These are phyloP conservation scores for Drosophila paranaensis DNA, from an alignment of 2,888 invertebrate species.

Conservation along the genomic window DNA sequence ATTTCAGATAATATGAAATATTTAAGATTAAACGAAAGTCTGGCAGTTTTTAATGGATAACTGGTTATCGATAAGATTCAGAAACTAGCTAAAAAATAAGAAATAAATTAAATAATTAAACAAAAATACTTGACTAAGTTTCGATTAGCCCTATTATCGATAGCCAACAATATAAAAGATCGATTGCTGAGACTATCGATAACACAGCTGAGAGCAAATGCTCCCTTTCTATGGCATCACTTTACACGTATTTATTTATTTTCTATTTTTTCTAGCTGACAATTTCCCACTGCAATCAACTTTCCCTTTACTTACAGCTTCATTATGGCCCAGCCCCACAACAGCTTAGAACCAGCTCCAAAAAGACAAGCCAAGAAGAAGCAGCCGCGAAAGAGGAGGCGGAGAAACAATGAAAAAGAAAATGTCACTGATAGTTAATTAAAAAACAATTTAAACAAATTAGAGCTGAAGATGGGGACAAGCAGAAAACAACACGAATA, in stretches of 20 bases:
- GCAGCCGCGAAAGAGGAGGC: conserved; percentile 25
- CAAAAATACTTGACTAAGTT: background rate
- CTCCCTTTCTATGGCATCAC: background rate
- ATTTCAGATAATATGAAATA: no score
- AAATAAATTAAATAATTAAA: no score
- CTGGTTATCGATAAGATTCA: no score
- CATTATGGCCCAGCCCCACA: conserved; percentile 38
- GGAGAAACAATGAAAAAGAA: conserved; percentile 64
- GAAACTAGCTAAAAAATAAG: no score
- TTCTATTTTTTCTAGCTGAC: background rate
- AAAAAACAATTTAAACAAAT: conserved; percentile 81
- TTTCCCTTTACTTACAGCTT: conserved; percentile 62
- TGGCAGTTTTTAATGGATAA: background rate
- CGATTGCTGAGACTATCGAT: background rate
- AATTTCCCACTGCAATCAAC: conserved; percentile 41
- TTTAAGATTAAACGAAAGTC: background rate
- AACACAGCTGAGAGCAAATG: background rate
- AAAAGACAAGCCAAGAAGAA: background rate
- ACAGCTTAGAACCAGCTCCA: conserved; percentile 30
- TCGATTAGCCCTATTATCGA: background rate
- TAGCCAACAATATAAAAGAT: background rate
- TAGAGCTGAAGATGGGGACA: conserved; percentile 66
- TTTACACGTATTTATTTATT: conserved; percentile 6
- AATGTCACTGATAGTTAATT: conserved; percentile 79
- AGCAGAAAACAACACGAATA: conserved; percentile 14